Percentiles rank a stretch among this genome's conserved stretches.
Conservation (phyloP, 2,888 invertebrate genomes). For the Allophyes oxyacanthae region DNA sequence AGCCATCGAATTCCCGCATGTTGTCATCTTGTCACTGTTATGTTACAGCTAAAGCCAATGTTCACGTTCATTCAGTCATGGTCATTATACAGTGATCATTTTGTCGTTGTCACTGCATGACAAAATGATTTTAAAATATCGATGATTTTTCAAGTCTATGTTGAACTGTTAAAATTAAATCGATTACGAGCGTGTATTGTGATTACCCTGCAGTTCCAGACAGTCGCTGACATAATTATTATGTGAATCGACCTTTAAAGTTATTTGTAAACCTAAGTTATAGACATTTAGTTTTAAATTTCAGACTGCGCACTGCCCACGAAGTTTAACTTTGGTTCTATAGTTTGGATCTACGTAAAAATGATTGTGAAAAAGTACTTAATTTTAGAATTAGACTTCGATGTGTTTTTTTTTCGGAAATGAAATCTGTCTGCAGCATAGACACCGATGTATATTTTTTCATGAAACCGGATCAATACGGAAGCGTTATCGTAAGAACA, state of each 20-base stretch:
- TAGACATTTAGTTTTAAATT: constrained; percentile 64
- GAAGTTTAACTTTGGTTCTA: constrained; percentile 69
- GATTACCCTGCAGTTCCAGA: too few species aligned
- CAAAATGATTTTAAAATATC: too few species aligned
- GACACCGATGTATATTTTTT: constrained; percentile 65
- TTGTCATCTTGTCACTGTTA: too few species aligned
- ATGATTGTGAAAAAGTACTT: constrained; percentile 74
- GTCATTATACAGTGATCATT: too few species aligned
- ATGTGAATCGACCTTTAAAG: constrained; percentile 63
- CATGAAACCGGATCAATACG: constrained; percentile 56
- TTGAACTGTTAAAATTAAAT: too few species aligned
- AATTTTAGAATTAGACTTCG: constrained; percentile 76
- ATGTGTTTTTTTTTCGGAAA: constrained; percentile 58
- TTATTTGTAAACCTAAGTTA: constrained; percentile 72
- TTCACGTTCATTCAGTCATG: too few species aligned
- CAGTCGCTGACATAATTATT: constrained; percentile 23
- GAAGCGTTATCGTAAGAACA: constrained; percentile 56
- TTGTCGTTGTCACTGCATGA: too few species aligned
- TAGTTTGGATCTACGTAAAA: constrained; percentile 58
- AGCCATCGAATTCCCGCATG: too few species aligned
- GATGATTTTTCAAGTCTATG: too few species aligned
- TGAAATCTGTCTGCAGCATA: constrained; percentile 51
- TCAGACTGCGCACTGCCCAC: constrained; percentile 71
- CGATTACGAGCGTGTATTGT: too few species aligned
- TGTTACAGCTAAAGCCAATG: too few species aligned